Evolutionary conservation across 2,113 vertebrate genomes (phyloP).

Genomic region (Nesogale talazaci): DNA sequence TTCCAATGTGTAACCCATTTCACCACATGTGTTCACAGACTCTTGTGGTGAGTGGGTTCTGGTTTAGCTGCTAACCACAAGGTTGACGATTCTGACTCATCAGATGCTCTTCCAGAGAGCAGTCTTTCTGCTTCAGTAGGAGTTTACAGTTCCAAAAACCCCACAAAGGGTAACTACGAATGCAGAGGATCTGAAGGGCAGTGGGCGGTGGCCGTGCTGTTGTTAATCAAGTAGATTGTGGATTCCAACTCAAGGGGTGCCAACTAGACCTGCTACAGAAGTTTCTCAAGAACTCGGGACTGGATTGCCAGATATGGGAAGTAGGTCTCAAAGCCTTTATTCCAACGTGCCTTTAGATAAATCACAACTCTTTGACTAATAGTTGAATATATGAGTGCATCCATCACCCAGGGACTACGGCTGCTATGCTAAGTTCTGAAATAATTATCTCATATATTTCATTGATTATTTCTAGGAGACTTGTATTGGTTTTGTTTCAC

Average conservation of each 20-base stretch:
- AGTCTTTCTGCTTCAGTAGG: too few species aligned
- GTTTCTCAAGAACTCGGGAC: not conserved
- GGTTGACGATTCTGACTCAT: too few species aligned
- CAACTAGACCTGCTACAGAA: not conserved
- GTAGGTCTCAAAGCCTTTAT: not conserved
- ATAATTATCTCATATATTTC: not conserved
- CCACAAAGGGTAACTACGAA: too few species aligned
- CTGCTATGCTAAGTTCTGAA: not conserved
- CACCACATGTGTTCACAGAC: not conserved
- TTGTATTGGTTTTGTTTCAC: not conserved
- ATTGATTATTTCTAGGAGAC: not conserved
- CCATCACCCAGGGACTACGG: not conserved
- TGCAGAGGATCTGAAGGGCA: too few species aligned
- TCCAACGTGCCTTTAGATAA: not conserved
- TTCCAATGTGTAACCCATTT: not conserved
- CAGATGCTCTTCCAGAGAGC: too few species aligned
- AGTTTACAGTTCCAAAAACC: too few species aligned
- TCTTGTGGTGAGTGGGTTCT: not conserved
- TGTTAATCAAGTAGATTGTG: not conserved
- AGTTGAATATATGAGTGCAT: not conserved
- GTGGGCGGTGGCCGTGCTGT: not conserved
- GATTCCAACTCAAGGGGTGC: not conserved
- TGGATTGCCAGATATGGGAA: too few species aligned
- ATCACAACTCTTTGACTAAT: not conserved
- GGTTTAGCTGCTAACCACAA: too few species aligned